Conservation (phyloP, 2,888 invertebrate species). For the Prenolepis imparis region DNA sequence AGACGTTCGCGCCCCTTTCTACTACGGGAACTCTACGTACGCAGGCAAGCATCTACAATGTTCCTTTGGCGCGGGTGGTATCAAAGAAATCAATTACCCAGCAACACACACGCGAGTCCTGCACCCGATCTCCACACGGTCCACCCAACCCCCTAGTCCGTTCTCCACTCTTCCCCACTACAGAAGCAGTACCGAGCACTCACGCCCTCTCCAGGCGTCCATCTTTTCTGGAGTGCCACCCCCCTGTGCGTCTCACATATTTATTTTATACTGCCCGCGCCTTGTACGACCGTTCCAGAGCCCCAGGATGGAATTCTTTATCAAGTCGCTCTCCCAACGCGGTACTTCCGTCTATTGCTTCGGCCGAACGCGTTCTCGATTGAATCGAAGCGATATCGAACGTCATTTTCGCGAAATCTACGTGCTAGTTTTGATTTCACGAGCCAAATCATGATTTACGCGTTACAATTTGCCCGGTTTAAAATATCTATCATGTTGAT, state of each 20-base stretch:
- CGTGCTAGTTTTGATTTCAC: conserved; percentile 57
- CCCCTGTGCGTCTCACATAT: conserved; percentile 74
- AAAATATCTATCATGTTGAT: neutral
- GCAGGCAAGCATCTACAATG: conserved; percentile 79
- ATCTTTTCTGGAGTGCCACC: conserved; percentile 55
- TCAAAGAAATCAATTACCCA: conserved; percentile 83
- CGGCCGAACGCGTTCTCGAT: conserved; percentile 55
- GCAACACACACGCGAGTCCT: conserved; percentile 76
- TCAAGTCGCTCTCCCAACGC: conserved; percentile 67
- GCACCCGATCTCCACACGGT: conserved; percentile 52
- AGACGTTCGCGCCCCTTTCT: conserved; percentile 70
- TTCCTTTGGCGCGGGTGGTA: conserved; percentile 79
- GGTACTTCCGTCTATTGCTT: conserved; percentile 74
- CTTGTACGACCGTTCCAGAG: conserved; percentile 67
- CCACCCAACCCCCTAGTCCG: conserved; percentile 52
- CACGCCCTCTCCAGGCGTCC: conserved; percentile 59
- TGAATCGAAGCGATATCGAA: conserved; percentile 67
- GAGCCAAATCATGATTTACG: neutral
- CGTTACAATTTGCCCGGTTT: neutral
- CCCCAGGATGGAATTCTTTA: conserved; percentile 75
- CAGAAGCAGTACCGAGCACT: conserved; percentile 35
- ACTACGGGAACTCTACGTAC: conserved; percentile 69
- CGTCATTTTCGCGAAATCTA: conserved; percentile 63
- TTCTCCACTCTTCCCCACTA: conserved; percentile 50
- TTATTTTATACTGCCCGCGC: conserved; percentile 79